A percentile compares a stretch with the other conserved stretches of the same genome.
These are phyloP conservation scores for Poecilia wingei DNA, from an alignment of 2,797 vertebrate species.

Conservation along the genomic window DNA sequence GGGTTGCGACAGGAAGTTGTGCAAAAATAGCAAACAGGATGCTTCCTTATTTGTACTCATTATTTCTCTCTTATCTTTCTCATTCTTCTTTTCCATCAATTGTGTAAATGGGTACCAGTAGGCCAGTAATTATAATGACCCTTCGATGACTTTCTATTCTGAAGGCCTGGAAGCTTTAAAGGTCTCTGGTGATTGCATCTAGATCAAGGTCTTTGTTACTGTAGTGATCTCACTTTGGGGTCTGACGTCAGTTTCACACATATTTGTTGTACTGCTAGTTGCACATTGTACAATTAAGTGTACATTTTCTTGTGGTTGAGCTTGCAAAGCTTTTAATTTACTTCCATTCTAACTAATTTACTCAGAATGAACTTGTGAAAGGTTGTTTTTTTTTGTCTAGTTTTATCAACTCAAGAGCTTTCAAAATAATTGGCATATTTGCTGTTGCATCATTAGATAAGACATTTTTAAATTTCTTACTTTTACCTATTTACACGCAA, in stretches of 20 bases:
- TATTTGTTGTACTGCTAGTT: not conserved
- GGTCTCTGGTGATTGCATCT: conserved; percentile 18
- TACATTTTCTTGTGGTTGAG: not conserved
- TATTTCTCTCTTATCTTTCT: conserved; percentile 50
- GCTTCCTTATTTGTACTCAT: conserved; percentile 60
- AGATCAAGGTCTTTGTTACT: not conserved
- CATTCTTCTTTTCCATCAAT: conserved; percentile 60
- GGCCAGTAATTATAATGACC: conserved; percentile 44
- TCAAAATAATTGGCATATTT: not conserved
- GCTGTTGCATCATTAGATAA: not conserved
- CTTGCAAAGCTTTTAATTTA: not conserved
- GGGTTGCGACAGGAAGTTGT: conserved; percentile 69
- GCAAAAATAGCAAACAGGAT: conserved; percentile 69
- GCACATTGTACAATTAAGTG: not conserved
- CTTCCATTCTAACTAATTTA: not conserved
- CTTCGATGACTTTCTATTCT: not conserved
- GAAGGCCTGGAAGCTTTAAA: conserved; percentile 11
- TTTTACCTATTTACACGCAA: not conserved
- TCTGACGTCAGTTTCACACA: not conserved
- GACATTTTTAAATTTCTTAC: not conserved
- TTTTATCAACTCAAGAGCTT: not conserved
- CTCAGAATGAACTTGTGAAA: not conserved
- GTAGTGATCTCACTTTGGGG: not conserved
- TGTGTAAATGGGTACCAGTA: conserved; percentile 54
- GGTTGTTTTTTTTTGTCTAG: not conserved